Percentiles rank a stretch among this genome's conserved stretches.
Evolutionary conservation across 2,888 invertebrate genomes (phyloP).

Genomic region (Lordiphosa andalusiaca): DNA sequence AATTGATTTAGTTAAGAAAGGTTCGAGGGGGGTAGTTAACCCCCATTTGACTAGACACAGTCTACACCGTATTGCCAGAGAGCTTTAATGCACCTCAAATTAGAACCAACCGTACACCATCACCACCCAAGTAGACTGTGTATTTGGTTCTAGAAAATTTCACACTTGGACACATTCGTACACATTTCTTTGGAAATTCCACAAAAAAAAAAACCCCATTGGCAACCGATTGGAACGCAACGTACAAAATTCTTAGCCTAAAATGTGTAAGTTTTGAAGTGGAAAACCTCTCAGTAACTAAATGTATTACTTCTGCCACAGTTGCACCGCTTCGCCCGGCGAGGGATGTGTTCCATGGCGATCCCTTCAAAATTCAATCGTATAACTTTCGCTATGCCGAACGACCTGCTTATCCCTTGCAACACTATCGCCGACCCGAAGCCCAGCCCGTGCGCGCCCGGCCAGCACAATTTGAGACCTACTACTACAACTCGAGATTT

Average conservation of each 20-base stretch:
- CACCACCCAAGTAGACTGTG: conserved; percentile 24
- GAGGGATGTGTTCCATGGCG: conserved; percentile 67
- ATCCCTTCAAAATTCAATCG: conserved; percentile 78
- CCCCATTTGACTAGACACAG: conserved; percentile 18
- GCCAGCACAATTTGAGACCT: conserved; percentile 48
- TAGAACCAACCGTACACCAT: background rate
- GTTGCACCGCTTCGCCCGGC: conserved; percentile 41
- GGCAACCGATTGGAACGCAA: background rate
- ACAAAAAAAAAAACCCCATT: too few species aligned
- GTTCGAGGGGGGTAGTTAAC: conserved; percentile 18
- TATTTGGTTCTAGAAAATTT: conserved; percentile 20
- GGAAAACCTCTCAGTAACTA: background rate
- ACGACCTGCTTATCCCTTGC: conserved; percentile 51
- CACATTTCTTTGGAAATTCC: conserved; percentile 3
- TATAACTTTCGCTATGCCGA: conserved; percentile 77
- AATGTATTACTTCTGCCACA: conserved; percentile 6
- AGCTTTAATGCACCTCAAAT: conserved; percentile 50
- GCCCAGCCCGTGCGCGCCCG: background rate
- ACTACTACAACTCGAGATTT: conserved; percentile 68
- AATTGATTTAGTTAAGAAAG: conserved; percentile 76
- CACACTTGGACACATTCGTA: conserved; percentile 12
- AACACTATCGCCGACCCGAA: conserved; percentile 38
- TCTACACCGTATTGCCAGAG: conserved; percentile 47
- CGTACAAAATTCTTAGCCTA: too few species aligned
- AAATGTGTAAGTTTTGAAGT: background rate